These are phyloP conservation scores for Meles meles DNA, from an alignment of 2,113 vertebrate species.

Conservation along the genomic window DNA sequence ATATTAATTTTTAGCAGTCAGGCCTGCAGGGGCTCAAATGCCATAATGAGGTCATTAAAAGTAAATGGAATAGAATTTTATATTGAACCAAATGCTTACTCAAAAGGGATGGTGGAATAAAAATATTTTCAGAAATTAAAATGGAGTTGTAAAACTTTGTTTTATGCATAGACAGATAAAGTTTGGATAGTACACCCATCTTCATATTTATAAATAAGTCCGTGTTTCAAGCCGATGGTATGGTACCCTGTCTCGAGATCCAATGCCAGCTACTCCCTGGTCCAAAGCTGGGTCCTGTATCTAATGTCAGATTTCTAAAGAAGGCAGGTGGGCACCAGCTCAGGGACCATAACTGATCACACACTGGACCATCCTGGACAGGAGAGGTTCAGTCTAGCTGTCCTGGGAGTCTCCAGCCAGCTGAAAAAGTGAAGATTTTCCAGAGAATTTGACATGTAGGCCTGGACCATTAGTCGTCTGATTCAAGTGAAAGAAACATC, in stretches of 20 bases:
- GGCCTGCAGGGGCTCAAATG: background rate
- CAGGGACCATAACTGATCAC: background rate
- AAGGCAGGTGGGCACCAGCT: background rate
- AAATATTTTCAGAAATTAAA: conserved; percentile 30
- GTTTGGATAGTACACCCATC: background rate
- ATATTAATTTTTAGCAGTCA: conserved; percentile 49
- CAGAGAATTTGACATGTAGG: background rate
- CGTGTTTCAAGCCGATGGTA: background rate
- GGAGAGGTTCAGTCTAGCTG: no score
- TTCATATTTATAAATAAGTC: background rate
- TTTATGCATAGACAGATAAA: background rate
- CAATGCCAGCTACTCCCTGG: background rate
- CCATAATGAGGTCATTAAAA: conserved; percentile 68
- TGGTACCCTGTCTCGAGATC: background rate
- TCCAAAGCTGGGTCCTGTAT: background rate
- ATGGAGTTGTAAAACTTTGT: background rate
- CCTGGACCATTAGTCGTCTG: background rate
- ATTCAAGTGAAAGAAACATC: background rate
- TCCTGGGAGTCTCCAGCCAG: fast-evolving
- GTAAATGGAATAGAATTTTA: conserved; percentile 53
- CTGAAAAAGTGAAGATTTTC: background rate
- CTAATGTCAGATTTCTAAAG: background rate
- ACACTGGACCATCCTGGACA: fast-evolving
- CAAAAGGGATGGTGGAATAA: background rate
- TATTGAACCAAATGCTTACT: conserved; percentile 44